Evolutionary conservation across 1,140 invertebrate species (phyloP).

Genomic region (Nephila pilipes): DNA sequence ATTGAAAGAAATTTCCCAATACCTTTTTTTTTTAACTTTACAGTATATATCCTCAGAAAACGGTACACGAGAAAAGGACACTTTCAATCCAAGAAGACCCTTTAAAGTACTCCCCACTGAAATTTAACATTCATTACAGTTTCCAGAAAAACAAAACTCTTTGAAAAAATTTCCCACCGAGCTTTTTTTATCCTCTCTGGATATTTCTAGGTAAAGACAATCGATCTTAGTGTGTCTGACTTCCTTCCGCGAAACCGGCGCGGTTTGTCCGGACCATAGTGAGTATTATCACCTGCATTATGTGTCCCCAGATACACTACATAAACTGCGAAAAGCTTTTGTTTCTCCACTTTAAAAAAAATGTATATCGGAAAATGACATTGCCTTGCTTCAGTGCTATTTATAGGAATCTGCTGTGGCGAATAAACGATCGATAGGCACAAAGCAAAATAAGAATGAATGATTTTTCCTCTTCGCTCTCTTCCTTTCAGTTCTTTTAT

Average conservation of each 20-base stretch:
- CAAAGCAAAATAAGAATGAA: conserved; percentile 4
- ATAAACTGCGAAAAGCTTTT: neutral
- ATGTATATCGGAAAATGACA: conserved; percentile 3
- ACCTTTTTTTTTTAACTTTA: neutral
- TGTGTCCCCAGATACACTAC: neutral
- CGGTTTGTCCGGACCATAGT: neutral
- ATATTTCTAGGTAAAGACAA: neutral
- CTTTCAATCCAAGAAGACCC: neutral
- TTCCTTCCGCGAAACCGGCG: neutral
- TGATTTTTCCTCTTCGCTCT: neutral
- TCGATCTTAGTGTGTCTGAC: neutral
- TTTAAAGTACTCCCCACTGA: neutral
- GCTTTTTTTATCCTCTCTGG: neutral
- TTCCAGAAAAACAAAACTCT: neutral
- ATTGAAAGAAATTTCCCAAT: neutral
- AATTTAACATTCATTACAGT: neutral
- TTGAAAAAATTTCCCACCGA: too few relatives aligned
- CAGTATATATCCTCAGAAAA: neutral
- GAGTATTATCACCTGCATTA: neutral
- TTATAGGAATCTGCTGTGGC: neutral
- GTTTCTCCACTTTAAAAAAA: conserved; percentile 2
- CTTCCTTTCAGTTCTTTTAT: neutral
- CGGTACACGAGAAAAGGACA: neutral
- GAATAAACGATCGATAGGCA: neutral
- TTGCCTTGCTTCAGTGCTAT: neutral